phyloP scores from a whole-genome alignment of 2,888 invertebrate genomes.

The Abrostola tripartita region DNA sequence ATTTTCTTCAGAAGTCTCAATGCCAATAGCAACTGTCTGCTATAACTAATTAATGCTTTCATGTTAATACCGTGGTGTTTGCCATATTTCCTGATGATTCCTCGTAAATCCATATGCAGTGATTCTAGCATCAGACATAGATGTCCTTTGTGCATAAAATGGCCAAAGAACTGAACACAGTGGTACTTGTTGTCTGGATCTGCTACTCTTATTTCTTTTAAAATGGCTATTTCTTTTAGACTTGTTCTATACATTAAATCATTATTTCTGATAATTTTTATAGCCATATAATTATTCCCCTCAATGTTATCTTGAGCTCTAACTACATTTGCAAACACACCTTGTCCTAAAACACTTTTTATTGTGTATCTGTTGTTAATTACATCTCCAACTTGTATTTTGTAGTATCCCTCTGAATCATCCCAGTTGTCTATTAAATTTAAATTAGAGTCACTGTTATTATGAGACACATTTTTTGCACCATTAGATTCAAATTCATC shows the following conservation, averaged over 20 bases:
- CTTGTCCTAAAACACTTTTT: constrained; percentile 98
- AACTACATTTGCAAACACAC: constrained; percentile 99
- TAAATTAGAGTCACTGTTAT: constrained; percentile 90
- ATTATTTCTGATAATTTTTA: constrained; percentile 99
- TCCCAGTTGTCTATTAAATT: constrained; percentile 99
- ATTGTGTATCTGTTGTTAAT: constrained; percentile 96
- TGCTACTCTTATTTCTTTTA: constrained; percentile 97
- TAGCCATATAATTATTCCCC: constrained; percentile 96
- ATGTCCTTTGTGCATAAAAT: constrained; percentile 99
- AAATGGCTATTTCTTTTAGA: constrained; percentile 96
- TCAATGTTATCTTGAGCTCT: constrained; percentile 96
- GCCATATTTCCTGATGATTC: constrained; percentile 99
- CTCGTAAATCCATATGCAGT: constrained; percentile 96
- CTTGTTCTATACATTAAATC: constrained; percentile 99
- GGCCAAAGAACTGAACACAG: constrained; percentile 94
- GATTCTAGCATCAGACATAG: constrained; percentile 99
- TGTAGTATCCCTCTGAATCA: constrained; percentile 99
- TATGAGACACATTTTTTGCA: constrained; percentile 62
- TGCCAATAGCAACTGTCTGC: constrained; percentile 97
- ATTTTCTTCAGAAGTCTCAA: constrained; percentile 97
- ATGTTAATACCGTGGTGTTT: constrained; percentile 97
- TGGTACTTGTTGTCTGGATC: constrained; percentile 99
- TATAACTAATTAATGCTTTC: constrained; percentile 98
- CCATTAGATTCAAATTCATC: constrained; percentile 93
- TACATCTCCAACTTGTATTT: constrained; percentile 96